These are phyloP conservation scores for Ypsolopha scabrella DNA, from an alignment of 2,888 invertebrate species.

Conservation along the genomic window DNA sequence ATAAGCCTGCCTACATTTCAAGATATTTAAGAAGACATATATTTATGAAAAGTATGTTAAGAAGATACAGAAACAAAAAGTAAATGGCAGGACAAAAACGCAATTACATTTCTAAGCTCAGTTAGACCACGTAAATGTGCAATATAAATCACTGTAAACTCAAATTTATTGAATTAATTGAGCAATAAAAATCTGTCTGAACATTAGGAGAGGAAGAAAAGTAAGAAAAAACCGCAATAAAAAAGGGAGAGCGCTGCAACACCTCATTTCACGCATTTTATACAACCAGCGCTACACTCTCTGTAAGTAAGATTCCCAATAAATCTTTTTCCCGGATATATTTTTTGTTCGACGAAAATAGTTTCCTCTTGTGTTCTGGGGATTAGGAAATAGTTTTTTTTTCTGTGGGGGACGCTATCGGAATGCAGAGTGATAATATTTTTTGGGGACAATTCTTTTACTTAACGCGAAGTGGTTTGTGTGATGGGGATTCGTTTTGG, in stretches of 20 bases:
- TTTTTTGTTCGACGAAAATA: conserved; percentile 66
- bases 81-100: neutral
- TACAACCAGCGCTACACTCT: conserved; percentile 31
- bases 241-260: conserved; percentile 41
- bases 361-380: conserved; percentile 59
- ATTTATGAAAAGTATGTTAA: neutral
- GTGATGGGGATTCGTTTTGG: neutral
- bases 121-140: conserved; percentile 19
- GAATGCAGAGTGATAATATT: conserved; percentile 1
- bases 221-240: conserved; percentile 10
- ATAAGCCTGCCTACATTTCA: no score
- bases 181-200: conserved; percentile 50
- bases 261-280: conserved; percentile 68
- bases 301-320: conserved; percentile 45
- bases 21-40: no score
- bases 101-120: conserved; percentile 24
- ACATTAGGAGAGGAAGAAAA: conserved; percentile 17
- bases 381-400: conserved; percentile 25
- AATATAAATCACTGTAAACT: conserved; percentile 29
- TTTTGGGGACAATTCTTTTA: neutral
- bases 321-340: conserved; percentile 60
- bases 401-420: neutral
- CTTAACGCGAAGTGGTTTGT: neutral
- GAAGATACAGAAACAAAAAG: neutral
- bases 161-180: conserved; percentile 43